Evolutionary conservation across 2,797 vertebrate species (phyloP), one percentile per base, ranked within the genome.

Genomic region (Aeoliscus strigatus): DNA sequence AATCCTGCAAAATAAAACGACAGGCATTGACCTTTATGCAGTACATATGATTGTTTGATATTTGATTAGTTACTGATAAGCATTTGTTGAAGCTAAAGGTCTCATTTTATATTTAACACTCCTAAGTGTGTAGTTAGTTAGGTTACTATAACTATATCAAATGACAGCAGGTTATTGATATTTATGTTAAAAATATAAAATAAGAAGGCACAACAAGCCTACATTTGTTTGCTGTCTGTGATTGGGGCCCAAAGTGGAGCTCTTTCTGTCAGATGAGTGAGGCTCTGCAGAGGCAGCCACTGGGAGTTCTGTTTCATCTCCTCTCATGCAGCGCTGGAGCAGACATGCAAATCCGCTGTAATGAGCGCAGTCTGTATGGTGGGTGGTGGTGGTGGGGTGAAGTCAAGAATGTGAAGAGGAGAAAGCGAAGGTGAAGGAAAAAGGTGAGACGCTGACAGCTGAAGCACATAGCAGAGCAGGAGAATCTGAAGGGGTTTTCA

Each of bases 261-360:
- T 79, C 75, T 80, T 53, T 72, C 75, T 82, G 81, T 83, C 71
- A 86, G 66, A 83, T 75, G 78, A 86, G 79, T 76, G 75, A 85
- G 83, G 71, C 81, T 82, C 70, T 75, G 76, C 73, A 80, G 78
- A 77, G 68, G 73, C 75, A 79, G 73, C 78, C 75, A 82, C 72
- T 80, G 81, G 83, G 83, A 86, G 77, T 85, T 85, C 65, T 79
- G 79, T 86, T 86, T 87, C 85, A 81, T 86, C 79, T 86, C 75
- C 38, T 61, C 68, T 80, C 75, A 51, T 77, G 65, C 72, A 60
- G 69, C 82, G 81, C 69, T 66, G 69, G 73, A 84, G 81, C 81
- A 88, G 77, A 86, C 86, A 86, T 87, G 82, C 84, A 88, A 87
- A 89, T 88, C 81, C 53, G 63, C 77, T 69, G 70, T 87, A 86